These are phyloP conservation scores for Arvicanthis niloticus DNA, from an alignment of 2,113 vertebrate species.

Conservation along the genomic window DNA sequence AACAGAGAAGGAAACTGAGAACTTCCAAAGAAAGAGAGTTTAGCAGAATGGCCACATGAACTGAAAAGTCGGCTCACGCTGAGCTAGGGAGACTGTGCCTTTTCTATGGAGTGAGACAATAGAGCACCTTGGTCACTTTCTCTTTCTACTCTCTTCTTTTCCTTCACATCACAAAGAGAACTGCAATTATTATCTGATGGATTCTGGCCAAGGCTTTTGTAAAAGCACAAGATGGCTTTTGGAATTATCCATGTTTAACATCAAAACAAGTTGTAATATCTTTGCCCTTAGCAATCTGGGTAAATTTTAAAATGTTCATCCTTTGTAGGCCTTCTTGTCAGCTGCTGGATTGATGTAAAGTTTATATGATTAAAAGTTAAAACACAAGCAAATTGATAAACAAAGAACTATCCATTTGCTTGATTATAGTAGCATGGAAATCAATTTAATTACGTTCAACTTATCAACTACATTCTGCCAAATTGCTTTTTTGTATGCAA, in stretches of 20 bases:
- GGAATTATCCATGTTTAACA: conserved; percentile 57
- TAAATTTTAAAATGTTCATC: conserved; percentile 38
- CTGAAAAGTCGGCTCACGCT: background rate
- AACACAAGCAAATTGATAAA: conserved; percentile 42
- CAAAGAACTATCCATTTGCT: conserved; percentile 27
- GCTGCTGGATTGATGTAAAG: background rate
- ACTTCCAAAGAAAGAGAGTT: background rate
- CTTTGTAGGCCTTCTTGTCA: conserved; percentile 5
- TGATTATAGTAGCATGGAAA: conserved; percentile 38
- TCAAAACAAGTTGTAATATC: conserved; percentile 24
- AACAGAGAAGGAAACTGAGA: background rate
- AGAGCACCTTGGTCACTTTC: background rate
- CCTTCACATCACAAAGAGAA: background rate
- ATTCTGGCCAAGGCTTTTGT: conserved; percentile 48
- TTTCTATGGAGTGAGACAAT: background rate
- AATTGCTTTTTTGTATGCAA: conserved; percentile 37
- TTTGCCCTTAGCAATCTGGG: conserved; percentile 41
- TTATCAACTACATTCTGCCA: conserved; percentile 59
- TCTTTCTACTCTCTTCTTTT: background rate
- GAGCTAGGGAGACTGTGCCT: background rate
- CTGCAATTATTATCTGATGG: background rate
- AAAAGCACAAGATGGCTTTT: conserved; percentile 21
- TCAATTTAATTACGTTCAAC: conserved; percentile 54
- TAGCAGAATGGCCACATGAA: background rate
- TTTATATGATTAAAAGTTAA: conserved; percentile 5